Conservation (phyloP, 1,140 invertebrate genomes). For the Linepithema humile region DNA sequence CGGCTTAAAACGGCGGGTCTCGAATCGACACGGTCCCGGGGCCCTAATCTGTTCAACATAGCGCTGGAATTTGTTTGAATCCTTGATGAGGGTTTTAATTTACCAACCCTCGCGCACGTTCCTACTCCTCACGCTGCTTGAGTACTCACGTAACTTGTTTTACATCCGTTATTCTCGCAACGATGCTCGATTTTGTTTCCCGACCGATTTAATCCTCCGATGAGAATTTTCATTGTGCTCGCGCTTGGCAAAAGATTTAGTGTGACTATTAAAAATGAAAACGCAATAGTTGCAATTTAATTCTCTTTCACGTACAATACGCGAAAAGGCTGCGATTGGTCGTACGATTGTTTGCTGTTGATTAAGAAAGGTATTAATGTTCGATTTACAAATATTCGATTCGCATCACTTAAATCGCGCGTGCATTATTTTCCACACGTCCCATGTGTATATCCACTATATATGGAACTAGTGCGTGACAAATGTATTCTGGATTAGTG, state of each 20-base stretch:
- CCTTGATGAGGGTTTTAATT: slow-evolving; percentile 72
- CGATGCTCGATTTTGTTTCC: not conserved
- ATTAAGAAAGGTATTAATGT: slow-evolving; percentile 16
- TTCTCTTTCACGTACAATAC: not conserved
- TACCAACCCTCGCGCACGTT: slow-evolving; percentile 62
- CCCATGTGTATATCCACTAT: not conserved
- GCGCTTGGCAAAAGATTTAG: not conserved
- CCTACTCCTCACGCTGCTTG: slow-evolving; percentile 36
- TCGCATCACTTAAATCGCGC: not conserved
- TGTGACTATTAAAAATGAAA: not conserved
- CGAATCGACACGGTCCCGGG: slow-evolving; percentile 46
- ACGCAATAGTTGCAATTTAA: not conserved
- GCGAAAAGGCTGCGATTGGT: not conserved
- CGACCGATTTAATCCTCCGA: not conserved
- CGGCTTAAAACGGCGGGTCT: slow-evolving; percentile 66
- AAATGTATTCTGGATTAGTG: not conserved
- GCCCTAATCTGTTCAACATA: slow-evolving; percentile 58
- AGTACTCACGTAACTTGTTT: slow-evolving; percentile 12
- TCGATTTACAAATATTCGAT: not conserved
- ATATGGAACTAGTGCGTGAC: not conserved
- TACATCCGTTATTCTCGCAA: not conserved
- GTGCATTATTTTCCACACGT: not conserved
- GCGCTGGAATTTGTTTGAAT: slow-evolving; percentile 74
- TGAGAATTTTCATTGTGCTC: not conserved
- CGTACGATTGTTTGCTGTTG: not conserved